phyloP scores from a whole-genome alignment of 2,888 invertebrate genomes.

The Cheilosia scutellata region DNA sequence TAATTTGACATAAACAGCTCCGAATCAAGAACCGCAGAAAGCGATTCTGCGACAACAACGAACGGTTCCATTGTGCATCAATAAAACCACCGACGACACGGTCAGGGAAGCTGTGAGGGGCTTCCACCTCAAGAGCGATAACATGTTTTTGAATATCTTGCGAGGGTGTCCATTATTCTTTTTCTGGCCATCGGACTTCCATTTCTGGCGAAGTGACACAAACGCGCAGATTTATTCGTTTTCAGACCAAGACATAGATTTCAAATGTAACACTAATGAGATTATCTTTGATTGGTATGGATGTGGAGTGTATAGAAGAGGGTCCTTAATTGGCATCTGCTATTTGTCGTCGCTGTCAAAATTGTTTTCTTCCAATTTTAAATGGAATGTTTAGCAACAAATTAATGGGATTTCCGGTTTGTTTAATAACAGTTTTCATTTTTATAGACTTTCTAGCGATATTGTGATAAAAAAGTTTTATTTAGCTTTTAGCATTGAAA shows the following conservation, averaged over 20 bases:
- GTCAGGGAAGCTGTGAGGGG: constrained; percentile 19
- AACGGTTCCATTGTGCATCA: constrained; percentile 52
- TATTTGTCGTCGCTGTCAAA: constrained; percentile 24
- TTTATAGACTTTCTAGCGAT: constrained; percentile 46
- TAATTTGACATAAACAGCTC: constrained; percentile 72
- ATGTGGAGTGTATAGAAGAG: neutral
- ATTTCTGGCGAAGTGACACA: constrained; percentile 55
- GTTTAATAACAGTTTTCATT: neutral
- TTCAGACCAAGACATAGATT: constrained; percentile 22
- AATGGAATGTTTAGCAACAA: neutral
- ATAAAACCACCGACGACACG: constrained; percentile 18
- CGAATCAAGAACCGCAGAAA: constrained; percentile 43
- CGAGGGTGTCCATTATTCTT: constrained; percentile 66
- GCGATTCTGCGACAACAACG: constrained; percentile 7
- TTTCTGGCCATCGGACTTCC: constrained; percentile 35
- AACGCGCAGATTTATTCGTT: constrained; percentile 44
- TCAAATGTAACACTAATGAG: constrained; percentile 51
- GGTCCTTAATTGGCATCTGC: constrained; percentile 51
- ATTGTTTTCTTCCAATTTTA: neutral
- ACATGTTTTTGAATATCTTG: constrained; percentile 63
- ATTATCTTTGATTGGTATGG: constrained; percentile 24
- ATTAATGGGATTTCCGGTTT: neutral
- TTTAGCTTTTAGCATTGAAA: constrained; percentile 3
- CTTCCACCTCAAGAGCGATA: constrained; percentile 10
- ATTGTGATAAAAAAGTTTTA: constrained; percentile 28